A percentile compares a stretch with the other conserved stretches of the same genome.
These are phyloP conservation scores for Notoglanidium macrostoma DNA, from an alignment of 2,797 vertebrate species.

Conservation along the genomic window DNA sequence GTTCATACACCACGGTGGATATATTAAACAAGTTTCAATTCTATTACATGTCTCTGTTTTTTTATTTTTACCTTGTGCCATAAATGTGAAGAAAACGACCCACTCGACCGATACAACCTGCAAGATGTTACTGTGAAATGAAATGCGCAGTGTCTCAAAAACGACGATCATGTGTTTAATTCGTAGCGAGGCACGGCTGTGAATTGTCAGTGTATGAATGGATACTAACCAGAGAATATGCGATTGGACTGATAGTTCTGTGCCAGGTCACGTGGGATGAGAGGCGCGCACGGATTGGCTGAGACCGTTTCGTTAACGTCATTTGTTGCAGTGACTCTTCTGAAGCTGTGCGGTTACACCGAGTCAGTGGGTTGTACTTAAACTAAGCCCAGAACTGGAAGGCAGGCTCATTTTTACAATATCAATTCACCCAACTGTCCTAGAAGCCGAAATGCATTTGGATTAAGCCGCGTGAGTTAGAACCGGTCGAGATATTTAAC, in stretches of 20 bases:
- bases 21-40: conserved; percentile 29
- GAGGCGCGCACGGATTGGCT: conserved; percentile 62
- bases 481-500: neutral
- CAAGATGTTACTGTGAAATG: neutral
- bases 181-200: neutral
- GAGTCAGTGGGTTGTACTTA: neutral
- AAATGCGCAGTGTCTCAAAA: neutral
- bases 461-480: neutral
- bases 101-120: conserved; percentile 6
- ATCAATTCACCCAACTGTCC: neutral
- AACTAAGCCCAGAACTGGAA: neutral
- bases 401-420: neutral
- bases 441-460: neutral
- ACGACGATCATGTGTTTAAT: neutral
- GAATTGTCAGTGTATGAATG: conserved; percentile 29
- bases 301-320: conserved; percentile 65
- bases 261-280: conserved; percentile 60
- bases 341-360: conserved; percentile 1
- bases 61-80: neutral
- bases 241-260: conserved; percentile 55
- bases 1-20: conserved; percentile 8
- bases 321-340: conserved; percentile 70
- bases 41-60: neutral
- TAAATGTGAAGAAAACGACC: neutral
- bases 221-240: conserved; percentile 16